Evolutionary conservation across 2,797 vertebrate species (phyloP).

Genomic region (Brachyalestes nurse): DNA sequence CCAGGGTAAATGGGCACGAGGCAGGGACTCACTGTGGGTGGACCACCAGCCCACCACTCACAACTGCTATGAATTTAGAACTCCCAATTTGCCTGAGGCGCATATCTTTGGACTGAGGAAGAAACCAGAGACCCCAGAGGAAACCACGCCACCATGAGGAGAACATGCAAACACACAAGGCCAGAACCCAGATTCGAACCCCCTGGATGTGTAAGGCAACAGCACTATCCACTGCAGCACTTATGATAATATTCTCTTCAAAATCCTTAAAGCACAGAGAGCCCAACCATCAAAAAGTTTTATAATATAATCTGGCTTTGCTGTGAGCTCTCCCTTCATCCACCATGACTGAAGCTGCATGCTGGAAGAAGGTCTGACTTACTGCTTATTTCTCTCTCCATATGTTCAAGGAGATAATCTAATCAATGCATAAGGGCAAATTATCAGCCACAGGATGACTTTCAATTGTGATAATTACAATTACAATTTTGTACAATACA

Average conservation of each 20-base stretch:
- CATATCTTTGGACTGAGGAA: too few relatives aligned
- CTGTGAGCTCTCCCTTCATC: background rate
- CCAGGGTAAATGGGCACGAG: too few relatives aligned
- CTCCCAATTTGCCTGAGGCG: too few relatives aligned
- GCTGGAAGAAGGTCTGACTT: background rate
- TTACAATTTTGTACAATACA: background rate
- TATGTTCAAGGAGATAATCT: background rate
- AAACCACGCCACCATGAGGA: too few relatives aligned
- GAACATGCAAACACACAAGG: too few relatives aligned
- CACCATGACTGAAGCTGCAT: background rate
- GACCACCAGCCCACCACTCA: too few relatives aligned
- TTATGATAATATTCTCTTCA: background rate
- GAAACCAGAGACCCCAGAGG: too few relatives aligned
- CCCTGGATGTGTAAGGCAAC: too few relatives aligned
- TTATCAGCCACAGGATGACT: background rate
- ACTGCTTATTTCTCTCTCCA: background rate
- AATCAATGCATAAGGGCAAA: background rate
- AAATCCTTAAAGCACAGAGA: background rate
- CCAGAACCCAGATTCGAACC: too few relatives aligned
- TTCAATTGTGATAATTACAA: background rate
- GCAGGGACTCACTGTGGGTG: too few relatives aligned
- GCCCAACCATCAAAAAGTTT: background rate
- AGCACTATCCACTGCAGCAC: too few relatives aligned
- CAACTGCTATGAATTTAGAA: too few relatives aligned
- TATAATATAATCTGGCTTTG: conserved; percentile 8